Evolutionary conservation across 92 coral and sea anemone genomes (phyloP).

Genomic region (Hydrozoanthus gracilis): DNA sequence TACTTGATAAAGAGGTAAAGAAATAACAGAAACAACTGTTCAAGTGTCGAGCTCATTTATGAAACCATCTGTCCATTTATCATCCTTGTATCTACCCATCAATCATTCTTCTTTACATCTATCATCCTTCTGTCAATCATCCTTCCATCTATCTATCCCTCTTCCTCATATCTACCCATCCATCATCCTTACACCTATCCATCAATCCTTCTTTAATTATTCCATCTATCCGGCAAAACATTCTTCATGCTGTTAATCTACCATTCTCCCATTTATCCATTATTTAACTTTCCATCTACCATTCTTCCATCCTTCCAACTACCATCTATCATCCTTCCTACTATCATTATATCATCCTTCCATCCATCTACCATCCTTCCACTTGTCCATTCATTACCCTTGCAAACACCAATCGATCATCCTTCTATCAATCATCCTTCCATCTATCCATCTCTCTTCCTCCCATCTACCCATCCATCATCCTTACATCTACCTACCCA

Average conservation of each 20-base stretch:
- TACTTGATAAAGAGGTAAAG: slow-evolving; percentile 31
- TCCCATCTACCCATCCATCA: neutral
- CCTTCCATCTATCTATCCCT: neutral
- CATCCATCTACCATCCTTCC: neutral
- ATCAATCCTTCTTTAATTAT: neutral
- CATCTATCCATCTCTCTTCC: neutral
- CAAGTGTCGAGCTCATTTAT: too few relatives aligned
- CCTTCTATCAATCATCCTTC: neutral
- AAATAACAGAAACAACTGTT: neutral
- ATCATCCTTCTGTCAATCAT: too few relatives aligned
- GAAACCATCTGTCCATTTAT: too few relatives aligned
- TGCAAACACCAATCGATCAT: neutral
- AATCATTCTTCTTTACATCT: too few relatives aligned
- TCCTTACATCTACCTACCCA: too few relatives aligned
- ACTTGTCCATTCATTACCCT: neutral
- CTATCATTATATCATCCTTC: neutral
- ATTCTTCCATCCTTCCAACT: neutral
- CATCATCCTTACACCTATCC: neutral
- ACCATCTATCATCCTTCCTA: neutral
- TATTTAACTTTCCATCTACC: neutral
- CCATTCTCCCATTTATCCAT: neutral
- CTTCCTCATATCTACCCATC: neutral
- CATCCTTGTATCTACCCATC: slow-evolving; percentile 1
- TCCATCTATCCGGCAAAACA: neutral
- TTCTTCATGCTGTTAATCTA: too few relatives aligned